Percentiles rank a stretch among this genome's conserved stretches.
Evolutionary conservation across 2,113 vertebrate species (phyloP).

Genomic region (Orientallactaga bullata): DNA sequence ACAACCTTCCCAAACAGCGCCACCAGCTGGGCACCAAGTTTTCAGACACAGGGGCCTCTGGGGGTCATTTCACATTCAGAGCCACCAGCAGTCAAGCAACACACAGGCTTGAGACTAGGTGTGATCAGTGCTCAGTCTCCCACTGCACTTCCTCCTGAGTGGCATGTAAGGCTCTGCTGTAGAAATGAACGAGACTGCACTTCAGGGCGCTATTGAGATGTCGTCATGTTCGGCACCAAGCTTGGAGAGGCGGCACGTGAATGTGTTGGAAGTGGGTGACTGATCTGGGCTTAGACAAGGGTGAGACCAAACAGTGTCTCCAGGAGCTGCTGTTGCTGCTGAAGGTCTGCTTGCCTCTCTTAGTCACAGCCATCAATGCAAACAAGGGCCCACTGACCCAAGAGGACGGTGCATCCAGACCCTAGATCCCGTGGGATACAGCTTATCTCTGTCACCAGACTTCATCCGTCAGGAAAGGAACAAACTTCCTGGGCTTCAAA

Average conservation of each 20-base stretch:
- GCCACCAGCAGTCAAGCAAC: neutral
- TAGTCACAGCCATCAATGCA: rapidly evolving
- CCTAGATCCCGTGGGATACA: rapidly evolving
- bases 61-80: no score
- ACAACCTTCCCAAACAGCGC: no score
- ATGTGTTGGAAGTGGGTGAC: neutral
- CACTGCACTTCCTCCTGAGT: neutral
- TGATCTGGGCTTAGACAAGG: neutral
- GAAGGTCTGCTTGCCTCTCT: rapidly evolving
- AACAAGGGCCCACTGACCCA: neutral
- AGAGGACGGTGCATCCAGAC: rapidly evolving
- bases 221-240: rapidly evolving
- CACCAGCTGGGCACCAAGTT: no score
- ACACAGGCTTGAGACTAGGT: neutral
- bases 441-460: neutral
- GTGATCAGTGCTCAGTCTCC: neutral
- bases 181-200: neutral
- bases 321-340: neutral
- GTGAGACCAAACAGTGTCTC: neutral
- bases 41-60: neutral
- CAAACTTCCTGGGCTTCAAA: rapidly evolving
- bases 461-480: neutral
- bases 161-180: neutral
- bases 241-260: rapidly evolving
- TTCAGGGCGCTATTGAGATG: neutral